Percentiles rank a stretch among this genome's conserved stretches.
phyloP scores from a whole-genome alignment of 2,113 vertebrate species.

The Mustelus asterias region DNA sequence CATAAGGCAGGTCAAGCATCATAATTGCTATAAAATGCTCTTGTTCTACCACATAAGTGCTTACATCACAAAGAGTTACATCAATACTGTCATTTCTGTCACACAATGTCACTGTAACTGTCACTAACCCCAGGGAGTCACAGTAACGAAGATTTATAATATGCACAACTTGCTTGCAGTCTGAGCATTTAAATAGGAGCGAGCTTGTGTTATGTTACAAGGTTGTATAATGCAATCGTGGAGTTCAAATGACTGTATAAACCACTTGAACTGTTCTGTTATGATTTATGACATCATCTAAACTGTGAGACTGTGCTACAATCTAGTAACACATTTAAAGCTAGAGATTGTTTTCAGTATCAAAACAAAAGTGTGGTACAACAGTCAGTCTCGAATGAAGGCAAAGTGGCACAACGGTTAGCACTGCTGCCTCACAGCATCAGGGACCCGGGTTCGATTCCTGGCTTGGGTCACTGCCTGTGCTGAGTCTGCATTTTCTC shows the following conservation, averaged over 20 bases:
- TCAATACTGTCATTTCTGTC: constrained; percentile 10
- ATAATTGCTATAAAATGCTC: constrained; percentile 31
- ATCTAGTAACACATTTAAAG: neutral
- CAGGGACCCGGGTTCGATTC: no score
- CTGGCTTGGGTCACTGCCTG: no score
- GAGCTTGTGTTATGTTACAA: neutral
- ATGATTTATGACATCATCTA: constrained; percentile 26
- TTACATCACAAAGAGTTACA: constrained; percentile 29
- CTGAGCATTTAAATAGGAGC: constrained; percentile 1
- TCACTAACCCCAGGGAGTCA: constrained; percentile 17
- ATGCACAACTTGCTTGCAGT: constrained; percentile 9
- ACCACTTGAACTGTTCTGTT: constrained; percentile 12
- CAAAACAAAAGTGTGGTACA: neutral
- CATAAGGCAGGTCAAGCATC: constrained; percentile 16
- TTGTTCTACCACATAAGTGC: constrained; percentile 7
- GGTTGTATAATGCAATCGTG: constrained; percentile 9
- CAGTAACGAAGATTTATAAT: constrained; percentile 22
- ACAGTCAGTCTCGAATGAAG: neutral
- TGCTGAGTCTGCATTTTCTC: no score
- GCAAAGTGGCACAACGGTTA: neutral
- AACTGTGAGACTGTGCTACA: neutral
- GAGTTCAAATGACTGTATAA: constrained; percentile 27
- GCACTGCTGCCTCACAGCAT: no score
- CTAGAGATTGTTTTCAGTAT: neutral
- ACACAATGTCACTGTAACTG: neutral